Base-by-base conservation (phyloP, 2,113 vertebrate genomes). In the Podocnemis expansa region DNA sequence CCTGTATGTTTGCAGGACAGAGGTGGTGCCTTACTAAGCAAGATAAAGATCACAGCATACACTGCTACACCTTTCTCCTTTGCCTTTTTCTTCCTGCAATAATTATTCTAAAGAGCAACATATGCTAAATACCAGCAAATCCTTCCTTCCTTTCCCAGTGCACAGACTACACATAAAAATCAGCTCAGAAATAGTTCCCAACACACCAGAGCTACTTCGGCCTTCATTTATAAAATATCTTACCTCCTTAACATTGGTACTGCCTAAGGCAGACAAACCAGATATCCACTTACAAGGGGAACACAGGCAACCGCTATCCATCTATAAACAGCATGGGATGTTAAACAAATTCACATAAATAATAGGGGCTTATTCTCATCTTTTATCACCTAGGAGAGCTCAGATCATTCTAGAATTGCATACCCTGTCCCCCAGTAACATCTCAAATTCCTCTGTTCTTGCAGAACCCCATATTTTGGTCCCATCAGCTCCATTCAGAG, bases 291-390 rank as follows among this genome's bases (percentile, higher is more conserved):
- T 11, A 10, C 2, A 27, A 13, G 43, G 52, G 10, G 38, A 43
- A 38, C 38, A 22, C 47, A 56, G 38, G 41, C 38, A 31, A 38
- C 52, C 25, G 22, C 13, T 29, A 38, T 8, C 14, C 6, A 55
- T 60, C 60, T 47, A 2, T 27, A 5, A 11, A 29, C 58, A 3
- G 6, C 41, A 1, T 51, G 5, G 45, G 25, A 84, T 31, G 76
- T 51, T 31, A 2, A 75, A 82, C 34, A 3, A 21, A 31, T 13
- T 58, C 75, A 6, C 7, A 0, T 0, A 3, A 73, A 56, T 58
- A 5, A 1, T 0, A 0, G 0, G 14, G 45, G 5, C 41, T 88
- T 5, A 1, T 9, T 31, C 14, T 31, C 22, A 89, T 88, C 31
- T 1, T 22, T 41, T 58, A 60, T 24, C 89, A 84, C 51, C 17